A percentile compares a stretch with the other conserved stretches of the same genome.
phyloP scores from a whole-genome alignment of 1,140 invertebrate species.

The Nephotettix cincticeps region DNA sequence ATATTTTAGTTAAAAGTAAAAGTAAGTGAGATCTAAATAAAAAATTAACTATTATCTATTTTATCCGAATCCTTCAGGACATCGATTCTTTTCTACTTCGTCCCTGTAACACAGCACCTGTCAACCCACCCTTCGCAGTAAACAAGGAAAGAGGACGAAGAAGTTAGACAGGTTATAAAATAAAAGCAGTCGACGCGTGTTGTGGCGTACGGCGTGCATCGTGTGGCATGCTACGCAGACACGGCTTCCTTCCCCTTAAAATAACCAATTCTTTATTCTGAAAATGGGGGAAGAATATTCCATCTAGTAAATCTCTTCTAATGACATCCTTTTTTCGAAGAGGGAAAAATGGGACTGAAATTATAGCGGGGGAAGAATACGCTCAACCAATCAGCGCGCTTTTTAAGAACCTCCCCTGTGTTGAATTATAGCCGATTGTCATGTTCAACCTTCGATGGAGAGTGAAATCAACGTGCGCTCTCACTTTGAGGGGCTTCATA shows the following conservation, averaged over 20 bases:
- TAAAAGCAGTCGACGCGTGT: not conserved
- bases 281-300: conserved; percentile 29
- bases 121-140: not conserved
- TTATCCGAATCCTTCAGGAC: too few relatives aligned
- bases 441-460: not conserved
- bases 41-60: too few relatives aligned
- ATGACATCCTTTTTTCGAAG: conserved; percentile 28
- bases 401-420: conserved; percentile 15
- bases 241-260: conserved; percentile 7
- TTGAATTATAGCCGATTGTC: not conserved
- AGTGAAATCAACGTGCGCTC: too few relatives aligned
- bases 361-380: conserved; percentile 11
- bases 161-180: conserved; percentile 6
- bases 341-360: conserved; percentile 22
- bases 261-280: conserved; percentile 24
- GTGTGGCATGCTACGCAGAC: too few relatives aligned
- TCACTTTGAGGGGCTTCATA: too few relatives aligned
- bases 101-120: too few relatives aligned
- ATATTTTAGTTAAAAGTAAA: too few relatives aligned
- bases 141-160: not conserved
- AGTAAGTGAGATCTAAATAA: too few relatives aligned
- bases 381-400: not conserved
- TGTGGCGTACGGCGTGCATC: too few relatives aligned
- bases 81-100: too few relatives aligned
- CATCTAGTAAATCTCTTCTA: conserved; percentile 27